phyloP scores from a whole-genome alignment of 35 echinoderm and acorn worm species.

The Patiria miniata region DNA sequence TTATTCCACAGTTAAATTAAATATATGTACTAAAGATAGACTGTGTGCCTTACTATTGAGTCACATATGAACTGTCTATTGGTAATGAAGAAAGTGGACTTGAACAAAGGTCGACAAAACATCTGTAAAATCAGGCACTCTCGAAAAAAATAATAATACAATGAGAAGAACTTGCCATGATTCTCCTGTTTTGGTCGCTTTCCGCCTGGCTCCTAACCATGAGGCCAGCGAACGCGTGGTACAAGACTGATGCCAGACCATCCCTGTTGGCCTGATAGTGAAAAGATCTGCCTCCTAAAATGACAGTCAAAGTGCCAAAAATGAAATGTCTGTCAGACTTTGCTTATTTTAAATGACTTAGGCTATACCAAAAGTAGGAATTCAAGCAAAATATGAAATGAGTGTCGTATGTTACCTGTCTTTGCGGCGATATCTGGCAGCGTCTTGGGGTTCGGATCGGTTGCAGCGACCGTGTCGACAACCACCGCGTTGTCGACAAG shows the following conservation, averaged over 20 bases:
- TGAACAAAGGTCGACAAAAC: too few species aligned
- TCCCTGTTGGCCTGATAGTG: neutral
- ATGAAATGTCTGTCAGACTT: neutral
- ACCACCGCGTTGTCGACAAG: conserved; percentile 17
- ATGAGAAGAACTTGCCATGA: neutral
- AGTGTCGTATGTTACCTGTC: neutral
- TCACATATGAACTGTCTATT: too few species aligned
- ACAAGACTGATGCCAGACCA: neutral
- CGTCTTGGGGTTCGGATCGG: neutral
- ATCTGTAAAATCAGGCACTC: too few species aligned
- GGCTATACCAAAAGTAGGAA: too few species aligned
- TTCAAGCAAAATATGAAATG: too few species aligned
- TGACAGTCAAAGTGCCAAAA: neutral
- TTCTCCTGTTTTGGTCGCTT: neutral
- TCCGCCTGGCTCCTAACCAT: neutral
- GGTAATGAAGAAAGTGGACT: too few species aligned
- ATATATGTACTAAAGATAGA: too few species aligned
- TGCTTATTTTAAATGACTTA: neutral
- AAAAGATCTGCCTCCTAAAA: neutral
- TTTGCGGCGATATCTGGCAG: neutral
- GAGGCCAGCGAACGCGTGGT: neutral
- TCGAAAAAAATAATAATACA: too few species aligned
- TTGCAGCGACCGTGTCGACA: conserved; percentile 45
- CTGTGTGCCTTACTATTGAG: too few species aligned
- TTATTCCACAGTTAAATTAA: too few species aligned